Evolutionary conservation across 2,113 vertebrate species (phyloP).

Genomic region (Aspiorhynchus laticeps): DNA sequence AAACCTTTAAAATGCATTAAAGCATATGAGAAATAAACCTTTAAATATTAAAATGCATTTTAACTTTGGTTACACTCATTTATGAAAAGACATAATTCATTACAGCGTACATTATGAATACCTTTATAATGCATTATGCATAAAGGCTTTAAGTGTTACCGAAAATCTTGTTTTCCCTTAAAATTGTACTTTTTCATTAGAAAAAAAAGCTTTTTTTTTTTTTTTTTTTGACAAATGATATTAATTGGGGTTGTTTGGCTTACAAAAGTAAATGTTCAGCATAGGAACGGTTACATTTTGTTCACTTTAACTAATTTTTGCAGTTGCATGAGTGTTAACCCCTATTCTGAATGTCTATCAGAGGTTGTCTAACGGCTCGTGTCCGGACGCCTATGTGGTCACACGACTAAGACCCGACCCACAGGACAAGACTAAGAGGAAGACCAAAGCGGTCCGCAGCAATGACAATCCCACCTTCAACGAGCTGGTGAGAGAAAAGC

Average conservation of each 20-base stretch:
- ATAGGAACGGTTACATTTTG: neutral
- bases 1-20: too few species aligned
- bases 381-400: slow-evolving; percentile 82
- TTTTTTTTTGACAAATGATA: too few species aligned
- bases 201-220: too few species aligned
- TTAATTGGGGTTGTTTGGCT: neutral
- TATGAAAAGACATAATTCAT: too few species aligned
- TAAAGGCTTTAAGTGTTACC: too few species aligned
- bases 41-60: too few species aligned
- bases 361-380: slow-evolving; percentile 81
- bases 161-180: too few species aligned
- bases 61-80: too few species aligned
- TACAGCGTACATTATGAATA: too few species aligned
- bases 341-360: slow-evolving; percentile 55
- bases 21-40: too few species aligned
- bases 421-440: slow-evolving; percentile 74
- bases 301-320: neutral
- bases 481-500: slow-evolving; percentile 78
- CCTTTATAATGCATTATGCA: too few species aligned
- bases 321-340: neutral
- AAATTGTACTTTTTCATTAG: too few species aligned
- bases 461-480: slow-evolving; percentile 86
- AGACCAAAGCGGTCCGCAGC: slow-evolving; percentile 83
- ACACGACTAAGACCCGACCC: slow-evolving; percentile 81
- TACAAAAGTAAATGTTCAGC: neutral